These are phyloP conservation scores for Proales similis DNA, from an alignment of 1,140 invertebrate species.

Conservation along the genomic window DNA sequence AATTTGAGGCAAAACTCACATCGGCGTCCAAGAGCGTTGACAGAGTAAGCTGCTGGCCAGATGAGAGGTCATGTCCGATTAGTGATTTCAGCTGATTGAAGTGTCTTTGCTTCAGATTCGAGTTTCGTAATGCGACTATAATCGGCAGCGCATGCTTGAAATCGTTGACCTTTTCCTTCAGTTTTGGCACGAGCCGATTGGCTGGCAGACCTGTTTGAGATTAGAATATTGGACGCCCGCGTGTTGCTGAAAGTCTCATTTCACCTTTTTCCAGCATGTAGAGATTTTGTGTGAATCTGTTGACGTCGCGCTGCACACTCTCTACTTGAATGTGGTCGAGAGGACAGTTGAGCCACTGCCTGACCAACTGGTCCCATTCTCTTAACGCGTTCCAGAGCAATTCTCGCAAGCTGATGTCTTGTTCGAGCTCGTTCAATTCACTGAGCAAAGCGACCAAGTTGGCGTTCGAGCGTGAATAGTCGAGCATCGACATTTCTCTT, in stretches of 20 bases:
- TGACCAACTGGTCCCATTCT: slow-evolving; percentile 47
- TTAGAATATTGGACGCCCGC: not conserved
- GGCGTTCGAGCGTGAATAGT: slow-evolving; percentile 42
- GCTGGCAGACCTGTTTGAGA: slow-evolving; percentile 56
- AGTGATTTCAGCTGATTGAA: slow-evolving; percentile 49
- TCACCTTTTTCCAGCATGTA: slow-evolving; percentile 52
- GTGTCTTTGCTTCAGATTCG: slow-evolving; percentile 47
- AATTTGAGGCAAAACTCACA: slow-evolving; percentile 40
- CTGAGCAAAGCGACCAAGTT: slow-evolving; percentile 47
- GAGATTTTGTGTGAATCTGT: slow-evolving; percentile 50
- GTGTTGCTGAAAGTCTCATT: not conserved
- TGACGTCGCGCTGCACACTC: slow-evolving; percentile 50
- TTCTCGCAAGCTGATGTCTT: slow-evolving; percentile 48
- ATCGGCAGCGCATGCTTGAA: slow-evolving; percentile 64
- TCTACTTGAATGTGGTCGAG: slow-evolving; percentile 51
- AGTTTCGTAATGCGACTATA: slow-evolving; percentile 50
- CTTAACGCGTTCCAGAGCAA: slow-evolving; percentile 50
- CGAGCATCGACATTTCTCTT: slow-evolving; percentile 45
- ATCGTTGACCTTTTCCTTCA: slow-evolving; percentile 67
- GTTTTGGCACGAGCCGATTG: slow-evolving; percentile 66
- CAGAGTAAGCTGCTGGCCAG: slow-evolving; percentile 49
- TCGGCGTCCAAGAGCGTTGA: slow-evolving; percentile 51
- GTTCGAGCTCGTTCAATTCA: slow-evolving; percentile 50
- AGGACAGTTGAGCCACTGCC: slow-evolving; percentile 47
- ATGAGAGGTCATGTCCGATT: slow-evolving; percentile 47